Evolutionary conservation across 1,140 invertebrate species (phyloP).

Genomic region (Pemphigus obesinymphae): DNA sequence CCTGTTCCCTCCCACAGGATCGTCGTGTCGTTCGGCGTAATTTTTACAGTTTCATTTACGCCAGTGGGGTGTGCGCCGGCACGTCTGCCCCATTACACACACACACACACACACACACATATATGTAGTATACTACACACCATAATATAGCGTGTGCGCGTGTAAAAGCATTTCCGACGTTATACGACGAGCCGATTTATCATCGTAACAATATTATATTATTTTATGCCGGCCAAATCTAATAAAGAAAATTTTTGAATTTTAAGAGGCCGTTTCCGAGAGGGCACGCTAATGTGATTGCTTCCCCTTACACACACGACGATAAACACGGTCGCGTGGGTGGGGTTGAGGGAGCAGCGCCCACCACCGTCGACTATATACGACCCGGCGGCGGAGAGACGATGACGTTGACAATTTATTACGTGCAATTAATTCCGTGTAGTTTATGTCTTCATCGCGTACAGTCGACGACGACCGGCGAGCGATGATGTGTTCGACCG

Average conservation of each 20-base stretch:
- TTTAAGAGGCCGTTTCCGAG: constrained; percentile 5
- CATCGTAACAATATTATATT: constrained; percentile 23
- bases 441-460: constrained; percentile 16
- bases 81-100: background rate
- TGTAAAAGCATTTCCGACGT: background rate
- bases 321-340: background rate
- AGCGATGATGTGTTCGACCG: background rate
- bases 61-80: constrained; percentile 4
- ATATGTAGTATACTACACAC: background rate
- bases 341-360: background rate
- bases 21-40: background rate
- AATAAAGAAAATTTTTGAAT: constrained; percentile 35
- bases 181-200: constrained; percentile 31
- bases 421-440: constrained; percentile 35
- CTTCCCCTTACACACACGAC: background rate
- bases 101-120: too few relatives aligned
- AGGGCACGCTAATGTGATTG: constrained; percentile 35
- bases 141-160: background rate
- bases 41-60: constrained; percentile 30
- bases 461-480: background rate
- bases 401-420: constrained; percentile 31
- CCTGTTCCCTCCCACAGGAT: background rate
- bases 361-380: too few relatives aligned
- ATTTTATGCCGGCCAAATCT: constrained; percentile 13
- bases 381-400: background rate